A percentile compares a stretch with the other conserved stretches of the same genome.
Evolutionary conservation across 1,140 invertebrate species (phyloP).

Genomic region (Drosophila yakuba): DNA sequence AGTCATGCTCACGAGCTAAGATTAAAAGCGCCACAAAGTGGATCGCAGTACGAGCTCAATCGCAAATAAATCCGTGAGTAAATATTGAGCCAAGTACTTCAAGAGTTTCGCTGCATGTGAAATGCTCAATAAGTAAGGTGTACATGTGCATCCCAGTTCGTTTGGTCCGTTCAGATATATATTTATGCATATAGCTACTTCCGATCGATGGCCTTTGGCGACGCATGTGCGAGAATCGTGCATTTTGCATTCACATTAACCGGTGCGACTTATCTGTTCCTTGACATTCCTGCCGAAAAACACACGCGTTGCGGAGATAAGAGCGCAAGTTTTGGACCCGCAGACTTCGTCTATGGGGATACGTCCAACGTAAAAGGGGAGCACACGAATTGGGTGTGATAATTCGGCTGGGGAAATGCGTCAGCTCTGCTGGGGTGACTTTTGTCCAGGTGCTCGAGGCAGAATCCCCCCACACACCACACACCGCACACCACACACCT

Average conservation of each 20-base stretch:
- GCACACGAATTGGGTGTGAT: slow-evolving; percentile 23
- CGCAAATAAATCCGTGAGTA: background rate
- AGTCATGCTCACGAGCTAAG: background rate
- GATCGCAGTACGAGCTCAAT: background rate
- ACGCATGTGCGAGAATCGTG: slow-evolving; percentile 32
- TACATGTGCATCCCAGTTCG: slow-evolving; percentile 5
- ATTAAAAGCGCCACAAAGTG: background rate
- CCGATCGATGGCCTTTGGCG: slow-evolving; percentile 31
- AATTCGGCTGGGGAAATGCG: slow-evolving; percentile 29
- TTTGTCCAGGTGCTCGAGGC: slow-evolving; percentile 26
- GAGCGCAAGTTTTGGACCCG: slow-evolving; percentile 58
- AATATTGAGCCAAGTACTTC: slow-evolving; percentile 4
- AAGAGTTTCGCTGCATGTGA: slow-evolving; percentile 3
- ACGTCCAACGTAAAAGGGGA: no score
- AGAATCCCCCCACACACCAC: background rate
- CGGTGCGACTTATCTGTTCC: slow-evolving; percentile 75
- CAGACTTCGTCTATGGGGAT: slow-evolving; percentile 20
- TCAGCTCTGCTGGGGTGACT: slow-evolving; percentile 45
- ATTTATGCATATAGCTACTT: background rate
- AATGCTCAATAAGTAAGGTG: slow-evolving; percentile 1
- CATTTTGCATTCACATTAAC: slow-evolving; percentile 32
- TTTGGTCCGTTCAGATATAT: background rate
- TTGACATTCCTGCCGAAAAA: slow-evolving; percentile 54
- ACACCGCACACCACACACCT: background rate
- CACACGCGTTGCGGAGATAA: slow-evolving; percentile 60